phyloP scores from a whole-genome alignment of 2,797 vertebrate species.

The Micropoecilia bifurca region DNA sequence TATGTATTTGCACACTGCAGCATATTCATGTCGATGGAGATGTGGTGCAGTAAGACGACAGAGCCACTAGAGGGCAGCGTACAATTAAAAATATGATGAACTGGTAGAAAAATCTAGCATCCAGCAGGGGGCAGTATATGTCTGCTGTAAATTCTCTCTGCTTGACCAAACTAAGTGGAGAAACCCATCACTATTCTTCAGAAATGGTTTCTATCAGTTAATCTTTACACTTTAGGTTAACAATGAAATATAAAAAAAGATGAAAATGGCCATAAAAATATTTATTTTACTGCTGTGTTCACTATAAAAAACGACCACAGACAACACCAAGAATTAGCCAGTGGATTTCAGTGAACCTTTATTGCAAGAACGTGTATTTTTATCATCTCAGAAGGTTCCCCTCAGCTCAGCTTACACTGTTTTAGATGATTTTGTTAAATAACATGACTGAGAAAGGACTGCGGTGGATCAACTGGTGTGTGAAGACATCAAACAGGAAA shows the following conservation, averaged over 20 bases:
- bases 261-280: not conserved
- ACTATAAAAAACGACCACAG: not conserved
- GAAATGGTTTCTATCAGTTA: not conserved
- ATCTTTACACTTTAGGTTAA: not conserved
- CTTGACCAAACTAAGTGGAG: not conserved
- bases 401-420: not conserved
- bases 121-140: slow-evolving; percentile 36
- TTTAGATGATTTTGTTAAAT: not conserved
- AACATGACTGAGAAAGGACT: not conserved
- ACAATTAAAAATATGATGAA: not conserved
- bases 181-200: not conserved
- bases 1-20: not conserved
- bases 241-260: not conserved
- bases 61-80: slow-evolving; percentile 47
- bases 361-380: not conserved
- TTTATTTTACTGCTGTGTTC: not conserved
- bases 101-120: accelerated
- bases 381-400: not conserved
- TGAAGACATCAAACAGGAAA: not conserved
- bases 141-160: not conserved
- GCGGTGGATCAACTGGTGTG: slow-evolving; percentile 10
- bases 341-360: not conserved
- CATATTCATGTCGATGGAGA: not conserved
- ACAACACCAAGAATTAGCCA: not conserved
- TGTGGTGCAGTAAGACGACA: slow-evolving; percentile 20